Conservation (phyloP, 2,113 vertebrate genomes). For the Herpailurus yagouaroundi region DNA sequence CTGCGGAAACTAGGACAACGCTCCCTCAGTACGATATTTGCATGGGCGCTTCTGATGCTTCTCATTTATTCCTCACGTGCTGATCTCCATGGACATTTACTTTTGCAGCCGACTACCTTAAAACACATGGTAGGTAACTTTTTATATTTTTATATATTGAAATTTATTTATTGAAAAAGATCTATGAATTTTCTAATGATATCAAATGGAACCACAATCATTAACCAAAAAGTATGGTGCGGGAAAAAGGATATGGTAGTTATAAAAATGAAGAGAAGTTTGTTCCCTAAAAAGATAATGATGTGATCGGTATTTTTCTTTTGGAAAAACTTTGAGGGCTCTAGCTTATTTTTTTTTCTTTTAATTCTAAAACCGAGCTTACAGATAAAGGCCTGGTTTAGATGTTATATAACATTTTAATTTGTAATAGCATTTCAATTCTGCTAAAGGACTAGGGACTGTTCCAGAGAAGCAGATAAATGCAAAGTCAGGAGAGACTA, state of each 20-base stretch:
- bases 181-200: not conserved
- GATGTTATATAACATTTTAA: not conserved
- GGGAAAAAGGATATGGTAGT: not conserved
- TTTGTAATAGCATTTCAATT: not conserved
- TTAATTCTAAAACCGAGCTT: not conserved
- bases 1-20: not conserved
- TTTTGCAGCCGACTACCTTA: not conserved
- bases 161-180: not conserved
- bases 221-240: not conserved
- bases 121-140: not conserved
- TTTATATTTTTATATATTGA: not conserved
- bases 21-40: not conserved
- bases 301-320: not conserved
- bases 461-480: not conserved
- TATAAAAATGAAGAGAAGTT: not conserved
- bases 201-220: not conserved
- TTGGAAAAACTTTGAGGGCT: not conserved
- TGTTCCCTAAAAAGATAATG: not conserved
- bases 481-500: not conserved
- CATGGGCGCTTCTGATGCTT: not conserved
- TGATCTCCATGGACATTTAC: not conserved
- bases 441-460: not conserved
- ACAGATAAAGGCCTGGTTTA: not conserved
- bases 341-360: not conserved
- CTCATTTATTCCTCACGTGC: not conserved